These are phyloP conservation scores for Altica lythri DNA, from an alignment of 2,888 invertebrate genomes.

Conservation along the genomic window DNA sequence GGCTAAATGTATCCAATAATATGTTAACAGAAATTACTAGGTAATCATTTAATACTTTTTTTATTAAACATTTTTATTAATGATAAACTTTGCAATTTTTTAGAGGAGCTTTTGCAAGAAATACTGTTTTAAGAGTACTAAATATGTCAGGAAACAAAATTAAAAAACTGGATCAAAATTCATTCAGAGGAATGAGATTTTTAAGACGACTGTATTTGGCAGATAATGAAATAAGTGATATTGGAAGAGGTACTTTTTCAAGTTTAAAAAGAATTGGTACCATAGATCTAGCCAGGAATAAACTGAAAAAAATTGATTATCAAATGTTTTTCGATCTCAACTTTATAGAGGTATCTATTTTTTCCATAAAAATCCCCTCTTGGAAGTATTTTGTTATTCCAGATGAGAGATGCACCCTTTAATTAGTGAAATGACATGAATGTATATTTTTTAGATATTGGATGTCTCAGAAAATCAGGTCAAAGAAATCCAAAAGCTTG, in stretches of 20 bases:
- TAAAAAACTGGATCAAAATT: conserved; percentile 79
- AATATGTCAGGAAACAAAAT: conserved; percentile 81
- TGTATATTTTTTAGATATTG: conserved; percentile 70
- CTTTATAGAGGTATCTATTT: conserved; percentile 70
- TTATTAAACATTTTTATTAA: no score
- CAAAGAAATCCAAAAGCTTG: conserved; percentile 75
- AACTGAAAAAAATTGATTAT: conserved; percentile 77
- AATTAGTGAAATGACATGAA: no score
- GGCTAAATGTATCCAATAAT: conserved; percentile 86
- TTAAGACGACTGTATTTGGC: conserved; percentile 78
- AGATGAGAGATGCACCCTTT: no score
- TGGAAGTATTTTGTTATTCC: no score
- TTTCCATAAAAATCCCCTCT: neutral
- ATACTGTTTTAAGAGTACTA: conserved; percentile 78
- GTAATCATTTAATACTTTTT: no score
- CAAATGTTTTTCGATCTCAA: conserved; percentile 89
- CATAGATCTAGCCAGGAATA: conserved; percentile 82
- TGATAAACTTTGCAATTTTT: no score
- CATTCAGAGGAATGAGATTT: conserved; percentile 87
- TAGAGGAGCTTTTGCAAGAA: conserved; percentile 89
- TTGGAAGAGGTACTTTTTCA: conserved; percentile 83
- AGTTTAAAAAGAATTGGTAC: conserved; percentile 81
- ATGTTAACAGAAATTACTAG: conserved; percentile 75
- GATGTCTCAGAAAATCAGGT: conserved; percentile 84
- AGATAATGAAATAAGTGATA: conserved; percentile 78